Percentiles rank a stretch among this genome's conserved stretches.
These are phyloP conservation scores for Dicrostonyx torquatus DNA, from an alignment of 2,797 vertebrate species.

Conservation along the genomic window DNA sequence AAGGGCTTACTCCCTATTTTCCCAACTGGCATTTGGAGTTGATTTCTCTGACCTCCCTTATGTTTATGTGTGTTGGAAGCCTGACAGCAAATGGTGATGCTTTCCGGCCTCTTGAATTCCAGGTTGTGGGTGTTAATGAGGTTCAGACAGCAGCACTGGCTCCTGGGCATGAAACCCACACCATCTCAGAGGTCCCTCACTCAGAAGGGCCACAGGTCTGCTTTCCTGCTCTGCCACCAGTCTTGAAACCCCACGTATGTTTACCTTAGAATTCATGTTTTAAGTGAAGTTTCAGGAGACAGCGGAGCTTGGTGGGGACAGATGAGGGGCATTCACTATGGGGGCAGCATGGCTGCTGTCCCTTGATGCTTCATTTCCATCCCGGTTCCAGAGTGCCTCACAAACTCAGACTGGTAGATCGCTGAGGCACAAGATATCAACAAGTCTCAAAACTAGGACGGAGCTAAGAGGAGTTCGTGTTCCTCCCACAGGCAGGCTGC, in stretches of 20 bases:
- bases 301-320: not conserved
- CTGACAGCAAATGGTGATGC: not conserved
- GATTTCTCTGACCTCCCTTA: not conserved
- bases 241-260: not conserved
- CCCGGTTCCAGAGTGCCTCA: not conserved
- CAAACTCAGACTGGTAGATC: not conserved
- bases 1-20: not conserved
- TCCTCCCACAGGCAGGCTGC: not conserved
- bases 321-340: not conserved
- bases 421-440: not conserved
- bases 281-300: not conserved
- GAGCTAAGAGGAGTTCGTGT: not conserved
- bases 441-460: not conserved
- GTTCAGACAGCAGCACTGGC: not conserved
- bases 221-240: not conserved
- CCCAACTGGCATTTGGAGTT: rapidly evolving
- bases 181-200: not conserved
- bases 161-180: not conserved
- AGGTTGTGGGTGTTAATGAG: not conserved
- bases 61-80: not conserved
- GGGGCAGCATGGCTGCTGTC: not conserved
- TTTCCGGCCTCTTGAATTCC: not conserved
- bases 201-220: not conserved
- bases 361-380: not conserved
- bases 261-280: not conserved